A percentile compares a stretch with the other conserved stretches of the same genome.
Conservation (phyloP, 2,888 invertebrate genomes). For the Mylabris sibirica region DNA sequence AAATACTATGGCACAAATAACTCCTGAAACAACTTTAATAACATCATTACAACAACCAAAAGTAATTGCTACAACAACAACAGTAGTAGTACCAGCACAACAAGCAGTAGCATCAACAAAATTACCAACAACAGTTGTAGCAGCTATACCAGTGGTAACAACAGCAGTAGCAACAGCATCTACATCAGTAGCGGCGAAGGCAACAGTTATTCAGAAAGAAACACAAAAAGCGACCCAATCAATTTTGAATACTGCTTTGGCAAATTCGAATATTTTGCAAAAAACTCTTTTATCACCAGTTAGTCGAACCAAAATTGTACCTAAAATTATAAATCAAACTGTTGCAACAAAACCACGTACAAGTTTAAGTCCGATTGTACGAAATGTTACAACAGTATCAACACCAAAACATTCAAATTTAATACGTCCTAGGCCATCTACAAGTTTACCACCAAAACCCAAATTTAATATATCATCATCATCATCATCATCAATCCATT, state of each 20-base stretch:
- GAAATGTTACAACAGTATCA: slow-evolving; percentile 21
- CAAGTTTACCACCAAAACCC: slow-evolving; percentile 38
- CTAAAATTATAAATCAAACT: slow-evolving; percentile 42
- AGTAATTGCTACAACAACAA: slow-evolving; percentile 6
- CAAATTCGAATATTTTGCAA: slow-evolving; percentile 54
- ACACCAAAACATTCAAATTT: slow-evolving; percentile 13
- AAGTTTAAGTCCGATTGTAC: slow-evolving; percentile 30
- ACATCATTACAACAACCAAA: background rate
- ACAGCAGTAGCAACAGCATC: background rate
- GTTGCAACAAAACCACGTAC: slow-evolving; percentile 36
- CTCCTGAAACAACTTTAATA: slow-evolving; percentile 42
- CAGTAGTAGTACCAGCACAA: background rate
- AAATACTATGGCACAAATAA: slow-evolving; percentile 55
- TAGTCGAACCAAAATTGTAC: slow-evolving; percentile 30
- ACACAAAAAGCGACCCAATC: slow-evolving; percentile 42
- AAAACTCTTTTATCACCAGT: slow-evolving; percentile 51
- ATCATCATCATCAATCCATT: slow-evolving; percentile 29
- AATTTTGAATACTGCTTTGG: slow-evolving; percentile 56
- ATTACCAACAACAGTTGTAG: background rate
- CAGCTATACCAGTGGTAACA: background rate
- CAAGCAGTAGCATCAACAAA: background rate
- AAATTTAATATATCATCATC: slow-evolving; percentile 40
- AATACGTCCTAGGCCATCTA: slow-evolving; percentile 32
- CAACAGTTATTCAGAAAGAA: slow-evolving; percentile 13
- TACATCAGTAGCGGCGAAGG: background rate